Evolutionary conservation across 2,888 invertebrate species (phyloP).

Genomic region (Gasteruption jaculator): DNA sequence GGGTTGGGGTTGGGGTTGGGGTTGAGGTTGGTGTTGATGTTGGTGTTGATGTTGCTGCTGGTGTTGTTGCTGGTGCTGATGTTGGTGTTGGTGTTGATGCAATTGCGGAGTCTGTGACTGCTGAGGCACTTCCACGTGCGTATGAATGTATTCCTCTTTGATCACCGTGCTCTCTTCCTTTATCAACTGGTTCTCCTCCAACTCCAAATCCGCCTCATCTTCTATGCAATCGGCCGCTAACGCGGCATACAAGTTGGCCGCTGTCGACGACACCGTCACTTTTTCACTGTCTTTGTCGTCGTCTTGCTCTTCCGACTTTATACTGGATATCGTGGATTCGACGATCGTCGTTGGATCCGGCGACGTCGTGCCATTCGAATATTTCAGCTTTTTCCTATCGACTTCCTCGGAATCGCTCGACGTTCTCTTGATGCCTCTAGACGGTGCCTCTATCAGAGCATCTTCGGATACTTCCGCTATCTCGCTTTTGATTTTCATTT

Average conservation of each 20-base stretch:
- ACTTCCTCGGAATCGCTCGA: conserved; percentile 50
- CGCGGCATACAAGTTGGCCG: conserved; percentile 81
- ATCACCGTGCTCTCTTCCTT: conserved; percentile 28
- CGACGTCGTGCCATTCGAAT: conserved; percentile 47
- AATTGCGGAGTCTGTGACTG: conserved; percentile 13
- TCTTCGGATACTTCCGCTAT: conserved; percentile 43
- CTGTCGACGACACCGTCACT: conserved; percentile 72
- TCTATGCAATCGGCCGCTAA: conserved; percentile 80
- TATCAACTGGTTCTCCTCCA: conserved; percentile 31
- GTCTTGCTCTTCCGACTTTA: conserved; percentile 51
- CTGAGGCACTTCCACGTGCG: conserved; percentile 15
- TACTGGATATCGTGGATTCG: conserved; percentile 53
- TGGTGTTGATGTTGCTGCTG: conserved; percentile 18
- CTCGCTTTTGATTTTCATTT: conserved; percentile 39
- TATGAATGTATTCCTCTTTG: conserved; percentile 29
- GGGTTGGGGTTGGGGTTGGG: conserved; percentile 24
- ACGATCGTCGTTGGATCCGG: conserved; percentile 48
- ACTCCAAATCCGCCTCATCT: conserved; percentile 64
- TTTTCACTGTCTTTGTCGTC: conserved; percentile 54
- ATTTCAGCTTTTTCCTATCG: conserved; percentile 52
- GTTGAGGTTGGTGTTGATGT: conserved; percentile 21
- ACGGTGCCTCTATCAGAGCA: conserved; percentile 40
- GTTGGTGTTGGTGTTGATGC: conserved; percentile 17
- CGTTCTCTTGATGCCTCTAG: conserved; percentile 45
- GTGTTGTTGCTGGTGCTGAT: conserved; percentile 16